Conservation (phyloP, 1,140 invertebrate genomes). For the Helicoverpa zea region DNA sequence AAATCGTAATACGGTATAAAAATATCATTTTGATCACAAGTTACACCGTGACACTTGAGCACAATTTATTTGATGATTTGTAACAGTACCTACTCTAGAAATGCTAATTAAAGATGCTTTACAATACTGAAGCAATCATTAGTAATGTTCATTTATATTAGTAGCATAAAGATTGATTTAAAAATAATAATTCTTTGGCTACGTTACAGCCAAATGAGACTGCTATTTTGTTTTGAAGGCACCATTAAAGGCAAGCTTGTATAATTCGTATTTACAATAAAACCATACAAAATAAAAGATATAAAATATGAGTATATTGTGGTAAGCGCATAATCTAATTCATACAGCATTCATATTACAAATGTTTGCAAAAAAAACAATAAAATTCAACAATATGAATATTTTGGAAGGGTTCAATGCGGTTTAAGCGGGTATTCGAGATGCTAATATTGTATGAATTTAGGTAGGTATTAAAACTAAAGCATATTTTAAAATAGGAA, state of each 20-base stretch:
- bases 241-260: slow-evolving; percentile 5
- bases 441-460: neutral
- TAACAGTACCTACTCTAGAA: slow-evolving; percentile 61
- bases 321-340: slow-evolving; percentile 1
- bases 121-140: slow-evolving; percentile 53
- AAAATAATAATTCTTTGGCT: slow-evolving; percentile 36
- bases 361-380: too few relatives aligned
- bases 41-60: slow-evolving; percentile 55
- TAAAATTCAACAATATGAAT: too few relatives aligned
- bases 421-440: too few relatives aligned
- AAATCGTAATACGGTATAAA: slow-evolving; percentile 57
- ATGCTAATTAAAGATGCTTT: slow-evolving; percentile 61
- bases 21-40: slow-evolving; percentile 60
- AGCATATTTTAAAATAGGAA: neutral
- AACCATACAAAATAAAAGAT: slow-evolving; percentile 21
- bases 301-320: slow-evolving; percentile 12
- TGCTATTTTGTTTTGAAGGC: slow-evolving; percentile 14
- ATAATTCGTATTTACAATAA: slow-evolving; percentile 16
- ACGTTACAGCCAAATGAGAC: neutral
- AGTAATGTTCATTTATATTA: neutral
- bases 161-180: slow-evolving; percentile 7
- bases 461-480: neutral
- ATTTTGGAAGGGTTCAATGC: too few relatives aligned
- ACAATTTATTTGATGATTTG: slow-evolving; percentile 56
- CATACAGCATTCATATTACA: too few relatives aligned